phyloP scores from a whole-genome alignment of 2,797 vertebrate species.

The Natrix natrix region DNA sequence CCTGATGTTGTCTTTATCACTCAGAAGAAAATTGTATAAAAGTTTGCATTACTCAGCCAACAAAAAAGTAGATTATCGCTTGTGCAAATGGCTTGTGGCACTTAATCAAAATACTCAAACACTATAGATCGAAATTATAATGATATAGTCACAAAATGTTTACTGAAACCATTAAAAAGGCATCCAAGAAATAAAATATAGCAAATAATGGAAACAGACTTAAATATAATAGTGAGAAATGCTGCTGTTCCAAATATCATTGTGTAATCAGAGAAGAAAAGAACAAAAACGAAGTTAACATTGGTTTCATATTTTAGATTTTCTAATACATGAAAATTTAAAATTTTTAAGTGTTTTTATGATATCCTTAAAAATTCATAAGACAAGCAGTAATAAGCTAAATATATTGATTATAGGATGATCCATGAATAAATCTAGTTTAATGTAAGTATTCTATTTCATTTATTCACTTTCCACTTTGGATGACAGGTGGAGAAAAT shows the following conservation, averaged over 20 bases:
- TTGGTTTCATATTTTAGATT: neutral
- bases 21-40: slow-evolving; percentile 7
- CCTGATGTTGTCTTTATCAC: slow-evolving; percentile 41
- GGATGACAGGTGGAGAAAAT: neutral
- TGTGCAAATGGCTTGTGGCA: neutral
- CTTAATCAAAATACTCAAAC: neutral
- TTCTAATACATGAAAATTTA: neutral
- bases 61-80: neutral
- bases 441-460: neutral
- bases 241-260: neutral
- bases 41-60: neutral
- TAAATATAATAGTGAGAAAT: neutral
- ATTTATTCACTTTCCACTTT: neutral
- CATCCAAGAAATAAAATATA: neutral
- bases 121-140: neutral
- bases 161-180: neutral
- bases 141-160: neutral
- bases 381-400: neutral
- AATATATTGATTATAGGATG: neutral
- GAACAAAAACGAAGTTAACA: neutral
- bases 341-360: neutral
- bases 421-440: neutral
- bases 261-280: neutral
- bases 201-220: neutral
- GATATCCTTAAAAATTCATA: neutral